Evolutionary conservation across 1,140 invertebrate species (phyloP).

Genomic region (Drosophila oshimai): DNA sequence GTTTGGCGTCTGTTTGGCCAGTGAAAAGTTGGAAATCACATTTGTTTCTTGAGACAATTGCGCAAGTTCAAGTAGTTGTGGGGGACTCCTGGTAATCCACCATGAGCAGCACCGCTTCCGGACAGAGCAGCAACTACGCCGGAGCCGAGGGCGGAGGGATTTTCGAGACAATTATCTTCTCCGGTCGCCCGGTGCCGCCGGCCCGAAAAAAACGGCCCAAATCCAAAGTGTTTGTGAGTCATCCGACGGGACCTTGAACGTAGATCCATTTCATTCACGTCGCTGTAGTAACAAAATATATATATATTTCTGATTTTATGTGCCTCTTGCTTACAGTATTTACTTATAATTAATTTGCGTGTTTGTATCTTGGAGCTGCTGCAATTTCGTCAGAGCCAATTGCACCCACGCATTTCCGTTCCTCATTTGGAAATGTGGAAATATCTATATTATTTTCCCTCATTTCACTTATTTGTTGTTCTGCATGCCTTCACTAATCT

Average conservation of each 20-base stretch:
- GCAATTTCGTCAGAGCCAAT: conserved; percentile 47
- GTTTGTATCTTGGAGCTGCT: conserved; percentile 18
- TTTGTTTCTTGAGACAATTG: conserved; percentile 31
- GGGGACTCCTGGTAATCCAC: not conserved
- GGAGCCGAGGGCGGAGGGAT: conserved; percentile 46
- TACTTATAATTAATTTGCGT: conserved; percentile 28
- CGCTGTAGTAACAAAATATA: conserved; percentile 53
- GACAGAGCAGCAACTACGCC: conserved; percentile 55
- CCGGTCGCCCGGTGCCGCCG: conserved; percentile 67
- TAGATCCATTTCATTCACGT: conserved; percentile 15
- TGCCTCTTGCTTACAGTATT: conserved; percentile 32
- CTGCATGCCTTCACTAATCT: conserved; percentile 45
- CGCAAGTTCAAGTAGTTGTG: conserved; percentile 44
- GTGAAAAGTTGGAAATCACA: conserved; percentile 53
- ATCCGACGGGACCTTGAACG: conserved; percentile 29
- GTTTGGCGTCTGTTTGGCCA: conserved; percentile 68
- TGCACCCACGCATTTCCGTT: conserved; percentile 65
- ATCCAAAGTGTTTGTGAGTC: conserved; percentile 73
- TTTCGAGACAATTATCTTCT: conserved; percentile 62
- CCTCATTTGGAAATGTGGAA: conserved; percentile 43
- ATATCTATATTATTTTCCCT: conserved; percentile 32
- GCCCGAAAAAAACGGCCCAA: conserved; percentile 71
- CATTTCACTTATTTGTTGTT: conserved; percentile 23
- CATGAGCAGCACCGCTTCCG: conserved; percentile 72
- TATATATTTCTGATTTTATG: conserved; percentile 12